Conservation (phyloP, 2,797 vertebrate genomes). For the Mus spretus region DNA sequence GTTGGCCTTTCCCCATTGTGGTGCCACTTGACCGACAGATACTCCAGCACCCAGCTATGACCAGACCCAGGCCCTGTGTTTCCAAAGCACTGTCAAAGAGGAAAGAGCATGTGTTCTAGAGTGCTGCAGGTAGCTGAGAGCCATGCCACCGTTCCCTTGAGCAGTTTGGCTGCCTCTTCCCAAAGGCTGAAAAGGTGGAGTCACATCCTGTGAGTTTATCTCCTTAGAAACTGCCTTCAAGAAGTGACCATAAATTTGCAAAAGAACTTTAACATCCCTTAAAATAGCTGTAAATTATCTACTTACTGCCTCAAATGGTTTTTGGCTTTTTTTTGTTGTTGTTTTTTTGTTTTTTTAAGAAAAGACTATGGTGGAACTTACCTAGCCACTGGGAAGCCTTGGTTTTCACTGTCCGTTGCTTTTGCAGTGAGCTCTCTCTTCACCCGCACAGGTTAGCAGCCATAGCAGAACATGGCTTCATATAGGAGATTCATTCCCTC, state of each 20-base stretch:
- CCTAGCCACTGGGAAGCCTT: not conserved
- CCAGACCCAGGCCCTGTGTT: not conserved
- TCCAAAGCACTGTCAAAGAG: not conserved
- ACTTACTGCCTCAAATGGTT: not conserved
- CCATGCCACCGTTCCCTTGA: not conserved
- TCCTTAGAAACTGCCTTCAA: conserved; percentile 25
- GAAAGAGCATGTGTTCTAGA: not conserved
- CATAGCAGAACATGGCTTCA: fast-evolving
- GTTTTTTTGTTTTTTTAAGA: not conserved
- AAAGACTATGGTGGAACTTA: not conserved
- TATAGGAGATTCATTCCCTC: fast-evolving
- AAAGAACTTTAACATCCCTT: conserved; percentile 20
- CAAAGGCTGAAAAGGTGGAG: conserved; percentile 11
- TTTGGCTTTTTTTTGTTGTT: no score
- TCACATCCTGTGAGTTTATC: conserved; percentile 12
- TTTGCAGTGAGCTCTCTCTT: not conserved
- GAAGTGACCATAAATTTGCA: conserved; percentile 21
- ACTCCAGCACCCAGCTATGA: no score
- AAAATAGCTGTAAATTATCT: not conserved
- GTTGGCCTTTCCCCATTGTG: not conserved
- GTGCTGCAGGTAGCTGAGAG: not conserved
- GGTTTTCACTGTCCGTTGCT: not conserved
- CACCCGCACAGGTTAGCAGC: not conserved
- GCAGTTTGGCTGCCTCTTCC: not conserved
- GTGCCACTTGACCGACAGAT: not conserved